Evolutionary conservation across 1,140 invertebrate genomes (phyloP).

Genomic region (Fopius arisanus): DNA sequence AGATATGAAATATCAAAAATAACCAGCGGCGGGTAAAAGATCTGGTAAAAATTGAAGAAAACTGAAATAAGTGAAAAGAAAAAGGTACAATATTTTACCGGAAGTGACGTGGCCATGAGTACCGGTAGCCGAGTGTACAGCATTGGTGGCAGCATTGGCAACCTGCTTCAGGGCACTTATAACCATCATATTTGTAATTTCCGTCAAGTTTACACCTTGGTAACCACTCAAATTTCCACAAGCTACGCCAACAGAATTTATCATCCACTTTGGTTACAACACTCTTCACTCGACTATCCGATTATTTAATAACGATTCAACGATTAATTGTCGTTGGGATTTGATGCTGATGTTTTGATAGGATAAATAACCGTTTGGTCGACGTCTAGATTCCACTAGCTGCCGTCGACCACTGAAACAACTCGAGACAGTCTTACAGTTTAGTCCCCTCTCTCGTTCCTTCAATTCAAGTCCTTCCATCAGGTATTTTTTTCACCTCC

Average conservation of each 20-base stretch:
- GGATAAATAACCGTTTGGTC: background rate
- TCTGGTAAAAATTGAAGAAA: conserved; percentile 21
- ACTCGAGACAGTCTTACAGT: background rate
- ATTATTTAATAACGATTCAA: conserved; percentile 7
- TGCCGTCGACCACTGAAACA: background rate
- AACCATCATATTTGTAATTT: conserved; percentile 49
- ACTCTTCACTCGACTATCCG: conserved; percentile 2
- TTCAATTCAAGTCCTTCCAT: conserved; percentile 7
- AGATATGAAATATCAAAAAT: background rate
- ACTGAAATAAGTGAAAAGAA: background rate
- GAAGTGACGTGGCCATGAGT: conserved; percentile 45
- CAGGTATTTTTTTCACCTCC: background rate
- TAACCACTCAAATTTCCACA: background rate
- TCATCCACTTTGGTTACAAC: background rate
- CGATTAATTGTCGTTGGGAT: background rate
- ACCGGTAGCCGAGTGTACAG: conserved; percentile 54
- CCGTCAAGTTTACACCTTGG: background rate
- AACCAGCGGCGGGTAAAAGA: conserved; percentile 6
- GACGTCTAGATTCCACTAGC: conserved; percentile 6
- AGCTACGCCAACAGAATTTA: background rate
- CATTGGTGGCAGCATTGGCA: conserved; percentile 55
- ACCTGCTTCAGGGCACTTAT: conserved; percentile 57
- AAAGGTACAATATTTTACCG: conserved; percentile 41
- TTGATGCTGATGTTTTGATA: background rate
- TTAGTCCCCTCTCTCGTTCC: background rate